Evolutionary conservation across 2,113 vertebrate genomes (phyloP).

Genomic region (Salvator merianae): DNA sequence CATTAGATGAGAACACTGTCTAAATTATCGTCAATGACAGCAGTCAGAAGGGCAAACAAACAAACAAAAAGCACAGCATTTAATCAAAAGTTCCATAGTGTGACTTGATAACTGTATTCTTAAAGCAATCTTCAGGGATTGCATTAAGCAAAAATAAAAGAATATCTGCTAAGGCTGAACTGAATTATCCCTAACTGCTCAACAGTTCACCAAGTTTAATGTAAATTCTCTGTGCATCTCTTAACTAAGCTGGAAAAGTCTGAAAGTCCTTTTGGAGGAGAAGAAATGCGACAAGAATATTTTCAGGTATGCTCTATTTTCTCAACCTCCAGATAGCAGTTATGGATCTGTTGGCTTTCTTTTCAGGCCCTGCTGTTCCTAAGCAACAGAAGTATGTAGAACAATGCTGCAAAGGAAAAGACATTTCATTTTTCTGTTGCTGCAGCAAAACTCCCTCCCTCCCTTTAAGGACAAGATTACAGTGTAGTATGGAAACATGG

Average conservation of each 20-base stretch:
- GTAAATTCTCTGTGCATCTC: not conserved
- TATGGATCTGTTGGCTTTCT: not conserved
- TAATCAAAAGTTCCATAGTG: not conserved
- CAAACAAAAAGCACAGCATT: constrained; percentile 4
- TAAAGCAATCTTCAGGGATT: not conserved
- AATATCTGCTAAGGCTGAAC: not conserved
- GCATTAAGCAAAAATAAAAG: not conserved
- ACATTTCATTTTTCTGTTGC: not conserved
- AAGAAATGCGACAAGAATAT: not conserved
- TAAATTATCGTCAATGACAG: not conserved
- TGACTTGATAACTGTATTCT: not conserved
- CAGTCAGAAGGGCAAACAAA: constrained; percentile 3
- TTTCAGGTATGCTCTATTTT: not conserved
- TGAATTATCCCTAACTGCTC: not conserved
- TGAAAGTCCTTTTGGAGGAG: not conserved
- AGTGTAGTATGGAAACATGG: not conserved
- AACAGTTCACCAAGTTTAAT: not conserved
- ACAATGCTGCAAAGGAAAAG: not conserved
- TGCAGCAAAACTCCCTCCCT: constrained; percentile 7
- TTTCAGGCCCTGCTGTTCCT: constrained; percentile 16
- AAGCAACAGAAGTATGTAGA: constrained; percentile 29
- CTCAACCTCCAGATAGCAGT: not conserved
- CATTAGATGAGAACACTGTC: not conserved
- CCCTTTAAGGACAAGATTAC: too few relatives aligned
- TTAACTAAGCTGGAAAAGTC: not conserved